Evolutionary conservation across 2,113 vertebrate genomes (phyloP).

Genomic region (Scophthalmus maximus): DNA sequence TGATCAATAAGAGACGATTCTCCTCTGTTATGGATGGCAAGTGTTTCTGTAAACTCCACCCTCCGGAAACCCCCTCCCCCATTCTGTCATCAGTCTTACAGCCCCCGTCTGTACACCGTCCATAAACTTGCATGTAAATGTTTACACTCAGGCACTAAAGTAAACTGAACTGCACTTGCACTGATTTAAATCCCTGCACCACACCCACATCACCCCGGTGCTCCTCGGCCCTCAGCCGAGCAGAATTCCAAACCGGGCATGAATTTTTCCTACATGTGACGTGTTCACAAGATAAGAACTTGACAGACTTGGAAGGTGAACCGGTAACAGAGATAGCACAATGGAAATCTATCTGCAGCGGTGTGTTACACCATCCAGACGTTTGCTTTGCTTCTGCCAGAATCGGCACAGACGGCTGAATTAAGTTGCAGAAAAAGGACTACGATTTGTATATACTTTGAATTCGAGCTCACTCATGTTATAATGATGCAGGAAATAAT

Average conservation of each 20-base stretch:
- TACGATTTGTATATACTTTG: not conserved
- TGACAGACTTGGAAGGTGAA: conserved; percentile 28
- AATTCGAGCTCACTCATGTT: too few relatives aligned
- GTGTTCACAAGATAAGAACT: conserved; percentile 6
- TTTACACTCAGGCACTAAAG: conserved; percentile 36
- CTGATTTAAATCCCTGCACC: conserved; percentile 48
- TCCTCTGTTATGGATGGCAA: not conserved
- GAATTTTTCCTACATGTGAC: conserved; percentile 51
- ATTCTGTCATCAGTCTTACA: conserved; percentile 39
- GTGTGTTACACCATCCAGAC: conserved; percentile 31
- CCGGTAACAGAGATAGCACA: conserved; percentile 2
- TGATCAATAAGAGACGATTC: not conserved
- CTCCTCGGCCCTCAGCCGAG: not conserved
- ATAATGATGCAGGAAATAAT: not conserved
- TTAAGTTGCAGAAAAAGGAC: not conserved
- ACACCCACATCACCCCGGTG: conserved; percentile 6
- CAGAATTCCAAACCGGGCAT: not conserved
- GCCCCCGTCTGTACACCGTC: conserved; percentile 26
- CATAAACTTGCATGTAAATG: conserved; percentile 32
- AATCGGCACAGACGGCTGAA: not conserved
- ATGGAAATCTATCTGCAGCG: not conserved
- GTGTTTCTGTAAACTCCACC: not conserved
- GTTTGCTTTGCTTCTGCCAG: not conserved
- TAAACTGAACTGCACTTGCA: conserved; percentile 60
- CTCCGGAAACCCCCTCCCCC: not conserved